phyloP scores from a whole-genome alignment of 1,140 invertebrate species.

The Tigriopus japonicus region DNA sequence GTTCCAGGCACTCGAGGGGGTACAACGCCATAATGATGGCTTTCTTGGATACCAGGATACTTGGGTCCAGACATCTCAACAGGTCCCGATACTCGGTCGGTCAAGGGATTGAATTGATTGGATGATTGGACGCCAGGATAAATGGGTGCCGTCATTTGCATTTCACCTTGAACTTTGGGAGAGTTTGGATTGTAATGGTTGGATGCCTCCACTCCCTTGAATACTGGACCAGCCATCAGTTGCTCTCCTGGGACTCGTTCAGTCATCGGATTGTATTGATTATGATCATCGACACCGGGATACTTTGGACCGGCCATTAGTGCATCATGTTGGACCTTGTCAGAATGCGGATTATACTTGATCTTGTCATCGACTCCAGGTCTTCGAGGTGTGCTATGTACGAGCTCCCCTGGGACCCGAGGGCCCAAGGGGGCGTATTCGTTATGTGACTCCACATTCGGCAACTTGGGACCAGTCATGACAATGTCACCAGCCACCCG shows the following conservation, averaged over 20 bases:
- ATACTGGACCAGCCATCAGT: conserved; percentile 9
- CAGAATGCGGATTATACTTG: conserved; percentile 1
- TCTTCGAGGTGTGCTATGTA: background rate
- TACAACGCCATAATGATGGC: background rate
- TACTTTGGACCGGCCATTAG: conserved; percentile 9
- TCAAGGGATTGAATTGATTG: conserved; percentile 1
- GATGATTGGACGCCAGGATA: conserved; percentile 2
- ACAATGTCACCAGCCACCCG: conserved; percentile 9
- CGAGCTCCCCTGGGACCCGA: background rate
- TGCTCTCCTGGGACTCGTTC: background rate
- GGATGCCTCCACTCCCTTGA: background rate
- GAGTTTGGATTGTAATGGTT: conserved; percentile 1
- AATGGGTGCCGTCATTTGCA: conserved; percentile 5
- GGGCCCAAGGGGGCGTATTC: background rate
- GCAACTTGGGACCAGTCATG: conserved; percentile 6
- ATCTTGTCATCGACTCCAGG: conserved; percentile 5
- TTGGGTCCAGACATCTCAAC: conserved; percentile 7
- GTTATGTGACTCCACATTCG: conserved; percentile 1
- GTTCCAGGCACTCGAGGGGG: background rate
- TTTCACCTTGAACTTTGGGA: background rate
- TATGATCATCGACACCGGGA: conserved; percentile 8
- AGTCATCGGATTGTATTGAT: background rate
- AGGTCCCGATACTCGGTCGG: background rate
- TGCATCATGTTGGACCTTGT: background rate
- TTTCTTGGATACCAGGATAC: background rate